Evolutionary conservation across 2,888 invertebrate genomes (phyloP).

Genomic region (Tiphia femorata): DNA sequence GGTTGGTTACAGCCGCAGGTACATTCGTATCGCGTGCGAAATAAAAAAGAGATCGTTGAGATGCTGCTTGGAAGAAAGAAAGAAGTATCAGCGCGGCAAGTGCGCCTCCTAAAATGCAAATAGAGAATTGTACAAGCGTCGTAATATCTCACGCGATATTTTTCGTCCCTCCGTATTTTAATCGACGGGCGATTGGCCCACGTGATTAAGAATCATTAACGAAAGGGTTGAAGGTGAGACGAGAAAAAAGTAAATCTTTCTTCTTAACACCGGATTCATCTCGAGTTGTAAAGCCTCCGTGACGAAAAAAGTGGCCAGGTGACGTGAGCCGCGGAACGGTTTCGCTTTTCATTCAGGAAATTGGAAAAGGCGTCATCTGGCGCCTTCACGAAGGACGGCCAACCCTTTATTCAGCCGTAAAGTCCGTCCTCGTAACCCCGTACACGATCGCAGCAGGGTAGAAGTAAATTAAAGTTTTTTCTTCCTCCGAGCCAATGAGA

Average conservation of each 20-base stretch:
- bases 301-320: conserved; percentile 52
- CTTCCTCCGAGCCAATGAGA: background rate
- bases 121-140: too few relatives aligned
- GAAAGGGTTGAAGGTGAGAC: conserved; percentile 1
- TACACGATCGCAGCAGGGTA: conserved; percentile 55
- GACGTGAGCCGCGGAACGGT: conserved; percentile 56
- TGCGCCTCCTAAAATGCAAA: background rate
- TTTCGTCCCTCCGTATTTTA: too few relatives aligned
- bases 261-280: background rate
- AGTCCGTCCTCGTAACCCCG: background rate
- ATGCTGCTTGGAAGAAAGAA: conserved; percentile 8
- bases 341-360: conserved; percentile 61
- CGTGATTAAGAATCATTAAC: too few relatives aligned
- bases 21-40: conserved; percentile 31
- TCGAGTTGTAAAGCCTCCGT: too few relatives aligned
- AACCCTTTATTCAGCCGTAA: conserved; percentile 53
- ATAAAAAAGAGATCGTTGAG: conserved; percentile 1
- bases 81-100: background rate
- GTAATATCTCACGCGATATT: too few relatives aligned
- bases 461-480: conserved; percentile 61
- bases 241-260: too few relatives aligned
- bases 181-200: too few relatives aligned
- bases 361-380: conserved; percentile 66
- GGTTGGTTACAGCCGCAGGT: conserved; percentile 67
- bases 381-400: conserved; percentile 26